Conservation (phyloP, 2,113 vertebrate species). For the Psittacara wagleri region DNA sequence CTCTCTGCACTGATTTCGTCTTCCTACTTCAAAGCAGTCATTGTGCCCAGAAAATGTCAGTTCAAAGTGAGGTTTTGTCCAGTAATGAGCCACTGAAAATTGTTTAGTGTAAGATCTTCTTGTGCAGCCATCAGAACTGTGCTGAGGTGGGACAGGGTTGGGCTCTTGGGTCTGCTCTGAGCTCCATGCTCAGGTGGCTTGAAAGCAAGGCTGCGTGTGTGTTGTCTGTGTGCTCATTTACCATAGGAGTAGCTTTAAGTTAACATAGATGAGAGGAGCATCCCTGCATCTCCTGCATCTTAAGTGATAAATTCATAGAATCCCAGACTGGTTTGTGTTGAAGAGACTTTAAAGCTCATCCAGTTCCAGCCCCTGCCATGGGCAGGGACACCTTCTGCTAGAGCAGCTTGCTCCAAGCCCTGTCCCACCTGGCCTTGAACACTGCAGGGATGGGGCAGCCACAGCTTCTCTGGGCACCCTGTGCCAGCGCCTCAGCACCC, state of each 20-base stretch:
- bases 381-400: neutral
- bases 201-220: neutral
- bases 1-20: slow-evolving; percentile 30
- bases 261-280: neutral
- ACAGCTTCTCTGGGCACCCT: no score
- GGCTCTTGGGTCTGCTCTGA: neutral
- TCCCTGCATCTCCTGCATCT: neutral
- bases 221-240: neutral
- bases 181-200: neutral
- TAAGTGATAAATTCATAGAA: neutral
- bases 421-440: no score
- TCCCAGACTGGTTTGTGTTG: neutral
- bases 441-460: no score
- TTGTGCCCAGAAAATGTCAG: slow-evolving; percentile 40
- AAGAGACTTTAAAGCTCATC: neutral
- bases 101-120: neutral
- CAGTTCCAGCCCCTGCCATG: neutral
- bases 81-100: slow-evolving; percentile 32
- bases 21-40: slow-evolving; percentile 15
- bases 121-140: neutral
- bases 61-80: slow-evolving; percentile 41
- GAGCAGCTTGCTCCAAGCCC: neutral
- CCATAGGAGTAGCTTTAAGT: neutral
- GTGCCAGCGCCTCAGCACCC: no score
- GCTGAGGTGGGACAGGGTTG: neutral